Evolutionary conservation across 2,888 invertebrate species (phyloP).

Genomic region (Parascotia fuliginaria): DNA sequence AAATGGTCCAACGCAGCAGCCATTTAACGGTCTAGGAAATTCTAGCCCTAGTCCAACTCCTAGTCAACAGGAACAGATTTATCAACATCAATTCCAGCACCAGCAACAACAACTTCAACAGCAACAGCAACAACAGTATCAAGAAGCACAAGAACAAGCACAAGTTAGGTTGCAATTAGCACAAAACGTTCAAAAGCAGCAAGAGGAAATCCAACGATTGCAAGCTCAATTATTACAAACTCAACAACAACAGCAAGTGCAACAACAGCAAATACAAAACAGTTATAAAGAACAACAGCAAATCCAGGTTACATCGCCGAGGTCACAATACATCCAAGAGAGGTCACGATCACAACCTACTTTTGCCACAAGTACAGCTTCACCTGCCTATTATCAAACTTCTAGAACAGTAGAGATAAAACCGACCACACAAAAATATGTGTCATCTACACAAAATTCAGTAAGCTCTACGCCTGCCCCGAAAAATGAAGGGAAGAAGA

Average conservation of each 20-base stretch:
- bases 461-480: conserved; percentile 74
- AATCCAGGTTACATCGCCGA: conserved; percentile 65
- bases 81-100: conserved; percentile 51
- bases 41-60: conserved; percentile 46
- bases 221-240: conserved; percentile 71
- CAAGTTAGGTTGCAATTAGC: conserved; percentile 75
- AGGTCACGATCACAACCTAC: conserved; percentile 65
- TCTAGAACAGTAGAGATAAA: conserved; percentile 79
- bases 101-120: conserved; percentile 51
- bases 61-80: conserved; percentile 45
- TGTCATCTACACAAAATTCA: conserved; percentile 78
- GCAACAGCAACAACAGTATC: conserved; percentile 69
- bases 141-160: conserved; percentile 70
- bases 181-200: conserved; percentile 81
- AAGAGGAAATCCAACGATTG: conserved; percentile 82
- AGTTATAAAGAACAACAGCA: conserved; percentile 63
- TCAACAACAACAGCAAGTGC: conserved; percentile 71
- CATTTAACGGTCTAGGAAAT: conserved; percentile 60
- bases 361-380: conserved; percentile 62
- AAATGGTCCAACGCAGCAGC: conserved; percentile 65
- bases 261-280: conserved; percentile 49
- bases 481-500: conserved; percentile 84
- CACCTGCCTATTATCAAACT: conserved; percentile 73
- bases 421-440: conserved; percentile 81
- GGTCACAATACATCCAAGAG: conserved; percentile 73